Evolutionary conservation across 2,113 vertebrate species (phyloP), one percentile per base, ranked within the genome.

Genomic region (Tachycineta bicolor): DNA sequence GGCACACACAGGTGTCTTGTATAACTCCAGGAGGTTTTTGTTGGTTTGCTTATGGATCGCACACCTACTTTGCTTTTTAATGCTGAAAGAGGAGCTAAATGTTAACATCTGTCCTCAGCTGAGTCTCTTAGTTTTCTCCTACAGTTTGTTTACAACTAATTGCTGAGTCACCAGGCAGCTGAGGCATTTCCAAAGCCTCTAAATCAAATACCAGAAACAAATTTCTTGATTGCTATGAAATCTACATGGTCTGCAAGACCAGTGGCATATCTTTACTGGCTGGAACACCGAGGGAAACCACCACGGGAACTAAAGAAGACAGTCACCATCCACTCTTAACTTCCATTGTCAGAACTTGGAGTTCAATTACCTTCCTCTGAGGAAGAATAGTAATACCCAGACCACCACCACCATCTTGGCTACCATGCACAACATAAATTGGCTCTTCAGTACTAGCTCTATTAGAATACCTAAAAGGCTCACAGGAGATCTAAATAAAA

Each of bases 121-220:
- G 59, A 90, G 43, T 71, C 69, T 47, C 88, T 91, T 59, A 69
- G 69, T 92, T 84, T 89, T 90, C 85, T 92, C 65, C 76, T 78
- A 74, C 76, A 71, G 73, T 83, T 94, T 96, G 94, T 93, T 96
- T 96, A 96, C 92, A 97, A 95, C 83, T 95, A 93, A 95, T 67
- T 96, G 96, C 96, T 93, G 93, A 97, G 95, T 97, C 94, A 96
- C 90, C 53, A 87, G 80, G 73, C 92, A 94, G 92, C 69, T 70
- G 43, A 96, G 81, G 26, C 79, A 92, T 31, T 83, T 93, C 83
- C 60, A 95, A 92, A 83, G 90, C 52, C 71, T 63, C 63, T 49
- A 84, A 79, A 89, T 89, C 71, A 92, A 90, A 56, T 49, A 55
- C 33, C 44, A 78, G 46, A 81, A 73, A 81, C 2, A 52, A 46